Base-by-base conservation (phyloP, 2,113 vertebrate species). In the Gobio gobio region DNA sequence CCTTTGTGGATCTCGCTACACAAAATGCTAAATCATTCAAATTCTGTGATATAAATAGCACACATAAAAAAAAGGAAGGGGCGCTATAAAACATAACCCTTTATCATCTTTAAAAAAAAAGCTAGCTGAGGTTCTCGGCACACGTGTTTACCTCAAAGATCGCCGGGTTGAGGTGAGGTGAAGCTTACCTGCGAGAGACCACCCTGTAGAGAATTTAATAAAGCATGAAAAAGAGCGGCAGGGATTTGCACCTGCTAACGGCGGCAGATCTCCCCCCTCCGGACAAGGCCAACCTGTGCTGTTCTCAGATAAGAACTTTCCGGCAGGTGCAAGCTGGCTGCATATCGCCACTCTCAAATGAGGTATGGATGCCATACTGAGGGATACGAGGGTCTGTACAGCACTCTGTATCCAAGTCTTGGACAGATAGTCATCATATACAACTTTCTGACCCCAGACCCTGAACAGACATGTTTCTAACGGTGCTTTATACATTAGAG, bases 201-300 rank as follows among this genome's bases (percentile, higher is more conserved):
- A 83, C 73, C 68, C 14, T 59, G 76, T 45, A 59, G 79, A 83
- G 59, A 81, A 82, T 83, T 75, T 83, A 36, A 86, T 84, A 88
- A 33, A 49, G 78, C 74, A 3, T 76, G 63, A 81, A 82, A 88
- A 75, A 86, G 78, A 61, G 76, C 59, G 47, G 83, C 72, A 78
- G 85, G 78, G 83, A 87, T 87, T 87, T 85, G 82, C 87, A 88
- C 85, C 43, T 88, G 87, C 82, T 82, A 64, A 81, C 58, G 18
- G 82, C 43, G 59, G 73, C 78, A 82, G 87, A 86, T 85, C 85
- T 86, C 78, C 85, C 85, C 85, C 85, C 82, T 85, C 83, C 72
- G 47, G 85, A 86, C 85, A 86, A 64, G 72, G 82, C 83, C 83
- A 86, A 86, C 85, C 82, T 82, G 85, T 86, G 87, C 85, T 82